These are phyloP conservation scores for Sarcophaga peregrina DNA, from an alignment of 1,140 invertebrate genomes.

Conservation along the genomic window DNA sequence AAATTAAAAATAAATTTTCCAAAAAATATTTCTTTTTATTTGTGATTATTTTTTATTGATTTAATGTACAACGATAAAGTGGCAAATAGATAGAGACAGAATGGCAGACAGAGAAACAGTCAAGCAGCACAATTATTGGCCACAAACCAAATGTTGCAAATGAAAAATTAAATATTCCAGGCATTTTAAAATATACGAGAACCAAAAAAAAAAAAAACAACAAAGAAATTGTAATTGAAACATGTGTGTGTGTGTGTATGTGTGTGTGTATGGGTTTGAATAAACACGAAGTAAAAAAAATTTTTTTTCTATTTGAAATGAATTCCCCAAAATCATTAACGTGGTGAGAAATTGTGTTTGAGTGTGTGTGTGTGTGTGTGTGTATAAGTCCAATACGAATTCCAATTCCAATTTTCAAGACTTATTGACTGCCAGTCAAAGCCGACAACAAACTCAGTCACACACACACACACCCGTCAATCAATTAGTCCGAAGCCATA, in stretches of 20 bases:
- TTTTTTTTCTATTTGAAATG: neutral
- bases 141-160: neutral
- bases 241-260: neutral
- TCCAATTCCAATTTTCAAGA: too few species aligned
- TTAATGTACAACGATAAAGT: too few species aligned
- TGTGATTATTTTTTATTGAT: too few species aligned
- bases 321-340: slow-evolving; percentile 12
- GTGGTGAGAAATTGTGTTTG: neutral
- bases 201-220: too few species aligned
- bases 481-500: neutral
- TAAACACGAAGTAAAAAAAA: neutral
- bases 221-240: neutral
- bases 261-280: neutral
- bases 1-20: neutral
- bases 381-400: too few species aligned
- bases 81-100: too few species aligned
- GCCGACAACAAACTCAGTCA: neutral
- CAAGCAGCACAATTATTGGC: neutral
- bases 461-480: neutral
- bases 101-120: too few species aligned
- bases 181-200: neutral
- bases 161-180: neutral
- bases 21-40: neutral
- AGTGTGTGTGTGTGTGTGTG: too few species aligned
- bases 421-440: too few species aligned